Evolutionary conservation across 2,888 invertebrate genomes (phyloP), one percentile per base, ranked within the genome.

Genomic region (Spialia ferax): DNA sequence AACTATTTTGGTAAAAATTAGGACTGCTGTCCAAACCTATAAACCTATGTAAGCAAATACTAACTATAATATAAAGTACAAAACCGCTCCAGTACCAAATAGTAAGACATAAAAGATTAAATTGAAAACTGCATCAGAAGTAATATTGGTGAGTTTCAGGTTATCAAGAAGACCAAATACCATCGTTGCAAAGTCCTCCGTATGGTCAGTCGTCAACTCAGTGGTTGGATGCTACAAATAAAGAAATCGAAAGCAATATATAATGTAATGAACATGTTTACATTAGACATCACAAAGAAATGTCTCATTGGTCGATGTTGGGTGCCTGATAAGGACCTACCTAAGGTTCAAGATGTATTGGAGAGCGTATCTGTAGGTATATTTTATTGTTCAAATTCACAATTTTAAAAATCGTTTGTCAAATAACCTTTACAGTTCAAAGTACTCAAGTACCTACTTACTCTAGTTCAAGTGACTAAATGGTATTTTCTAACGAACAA

Each of bases 221-320:
- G 96, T 62, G 95, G 95, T 68, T 98, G 98, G 98, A 95, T 95
- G 79, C 95, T 96, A 18, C 96, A 97, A 94, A 97, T 98, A n/a
- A 95, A 95, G 62, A 98, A 98, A 85, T 96, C 98, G 84, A 98
- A 98, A 84, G 97, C 98, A 2, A 97, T 98, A 78, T 98, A 97
- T 84, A 96, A 97, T 80, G 96, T 96, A 0, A 94, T 98, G 90
- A 98, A 98, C 86, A 90, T 96, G 77, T 97, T 97, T 85, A 97
- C 96, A 77, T 92, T 97, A 82, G 97, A 98, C 77, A 96, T 97
- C 35, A 97, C 97, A 0, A 96, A 96, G 80, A 97, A 97, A 81
- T 97, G 97, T 83, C 94, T 97, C 52, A 96, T 97, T 69, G 97
- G 96, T 1, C 96, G 97, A 83, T 96, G 97, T 79, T 97, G 97